Evolutionary conservation across 2,888 invertebrate species (phyloP).

Genomic region (Leistus spinibarbis): DNA sequence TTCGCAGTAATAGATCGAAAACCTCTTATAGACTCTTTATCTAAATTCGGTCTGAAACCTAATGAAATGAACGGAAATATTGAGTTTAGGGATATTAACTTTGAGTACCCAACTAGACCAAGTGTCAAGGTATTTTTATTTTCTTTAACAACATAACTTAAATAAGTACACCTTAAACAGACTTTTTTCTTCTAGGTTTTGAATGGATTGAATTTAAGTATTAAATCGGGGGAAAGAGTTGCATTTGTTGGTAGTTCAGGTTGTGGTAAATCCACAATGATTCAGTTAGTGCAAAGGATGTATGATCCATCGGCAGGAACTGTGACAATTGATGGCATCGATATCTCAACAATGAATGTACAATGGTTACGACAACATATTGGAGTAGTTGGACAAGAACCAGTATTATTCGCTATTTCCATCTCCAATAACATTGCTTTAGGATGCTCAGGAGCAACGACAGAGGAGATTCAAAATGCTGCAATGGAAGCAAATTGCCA

Average conservation of each 20-base stretch:
- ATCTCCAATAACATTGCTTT: slow-evolving; percentile 78
- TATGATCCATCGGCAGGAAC: slow-evolving; percentile 69
- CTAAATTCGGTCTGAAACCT: slow-evolving; percentile 65
- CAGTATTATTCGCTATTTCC: slow-evolving; percentile 80
- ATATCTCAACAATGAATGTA: slow-evolving; percentile 73
- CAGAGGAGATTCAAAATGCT: slow-evolving; percentile 71
- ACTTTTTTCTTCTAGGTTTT: slow-evolving; percentile 62
- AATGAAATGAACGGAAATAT: slow-evolving; percentile 66
- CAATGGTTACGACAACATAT: slow-evolving; percentile 76
- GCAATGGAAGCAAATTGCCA: slow-evolving; percentile 79
- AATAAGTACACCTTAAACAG: not conserved
- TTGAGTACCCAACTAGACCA: slow-evolving; percentile 77
- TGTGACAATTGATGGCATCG: slow-evolving; percentile 65
- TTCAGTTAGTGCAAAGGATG: slow-evolving; percentile 77
- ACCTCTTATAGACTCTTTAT: slow-evolving; percentile 74
- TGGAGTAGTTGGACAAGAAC: slow-evolving; percentile 88
- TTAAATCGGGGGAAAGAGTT: slow-evolving; percentile 70
- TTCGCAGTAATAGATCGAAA: slow-evolving; percentile 74
- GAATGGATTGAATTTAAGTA: slow-evolving; percentile 67
- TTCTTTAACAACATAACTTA: not conserved
- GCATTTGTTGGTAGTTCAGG: slow-evolving; percentile 78
- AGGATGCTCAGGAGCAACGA: slow-evolving; percentile 71
- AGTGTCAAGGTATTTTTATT: slow-evolving; percentile 65
- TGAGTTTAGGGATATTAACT: slow-evolving; percentile 70
- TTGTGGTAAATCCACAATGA: slow-evolving; percentile 81